These are phyloP conservation scores for Danio choprae DNA, from an alignment of 2,797 vertebrate genomes.

Conservation along the genomic window DNA sequence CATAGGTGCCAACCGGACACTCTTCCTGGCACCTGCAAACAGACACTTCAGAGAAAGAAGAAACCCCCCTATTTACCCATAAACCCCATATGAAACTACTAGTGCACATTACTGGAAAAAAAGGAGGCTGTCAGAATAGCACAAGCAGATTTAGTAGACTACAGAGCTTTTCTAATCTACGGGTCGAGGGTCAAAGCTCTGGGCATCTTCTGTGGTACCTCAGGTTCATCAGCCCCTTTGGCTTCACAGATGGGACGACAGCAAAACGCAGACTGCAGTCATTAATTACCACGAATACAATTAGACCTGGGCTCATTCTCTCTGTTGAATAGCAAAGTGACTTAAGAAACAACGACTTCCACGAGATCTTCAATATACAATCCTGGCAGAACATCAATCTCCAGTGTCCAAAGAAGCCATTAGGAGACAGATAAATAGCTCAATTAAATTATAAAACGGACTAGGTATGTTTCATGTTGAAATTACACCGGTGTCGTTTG, in stretches of 20 bases:
- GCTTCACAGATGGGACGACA: slow-evolving; percentile 49
- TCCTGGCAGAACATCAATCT: slow-evolving; percentile 84
- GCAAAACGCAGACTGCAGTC: slow-evolving; percentile 55
- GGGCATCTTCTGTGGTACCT: slow-evolving; percentile 47
- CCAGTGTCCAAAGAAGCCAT: slow-evolving; percentile 84
- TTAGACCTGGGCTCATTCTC: slow-evolving; percentile 61
- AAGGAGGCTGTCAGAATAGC: slow-evolving; percentile 20
- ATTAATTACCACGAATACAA: slow-evolving; percentile 63
- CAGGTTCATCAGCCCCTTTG: slow-evolving; percentile 37
- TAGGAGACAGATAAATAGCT: slow-evolving; percentile 90
- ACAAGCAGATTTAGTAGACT: slow-evolving; percentile 19
- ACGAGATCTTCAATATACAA: slow-evolving; percentile 81
- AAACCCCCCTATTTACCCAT: neutral
- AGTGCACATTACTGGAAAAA: neutral
- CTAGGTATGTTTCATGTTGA: slow-evolving; percentile 86
- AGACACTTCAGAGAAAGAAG: slow-evolving; percentile 37
- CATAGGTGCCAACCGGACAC: slow-evolving; percentile 92
- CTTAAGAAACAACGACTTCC: slow-evolving; percentile 80
- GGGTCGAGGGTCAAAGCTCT: slow-evolving; percentile 43
- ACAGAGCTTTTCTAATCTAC: slow-evolving; percentile 26
- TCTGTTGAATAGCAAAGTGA: slow-evolving; percentile 79
- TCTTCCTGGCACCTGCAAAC: slow-evolving; percentile 93
- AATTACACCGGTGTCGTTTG: slow-evolving; percentile 83
- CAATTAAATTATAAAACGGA: slow-evolving; percentile 91
- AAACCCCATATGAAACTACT: slow-evolving; percentile 29